Percentiles rank a stretch among this genome's conserved stretches.
phyloP scores from a whole-genome alignment of 2,888 invertebrate genomes.

The Lymantria monacha region DNA sequence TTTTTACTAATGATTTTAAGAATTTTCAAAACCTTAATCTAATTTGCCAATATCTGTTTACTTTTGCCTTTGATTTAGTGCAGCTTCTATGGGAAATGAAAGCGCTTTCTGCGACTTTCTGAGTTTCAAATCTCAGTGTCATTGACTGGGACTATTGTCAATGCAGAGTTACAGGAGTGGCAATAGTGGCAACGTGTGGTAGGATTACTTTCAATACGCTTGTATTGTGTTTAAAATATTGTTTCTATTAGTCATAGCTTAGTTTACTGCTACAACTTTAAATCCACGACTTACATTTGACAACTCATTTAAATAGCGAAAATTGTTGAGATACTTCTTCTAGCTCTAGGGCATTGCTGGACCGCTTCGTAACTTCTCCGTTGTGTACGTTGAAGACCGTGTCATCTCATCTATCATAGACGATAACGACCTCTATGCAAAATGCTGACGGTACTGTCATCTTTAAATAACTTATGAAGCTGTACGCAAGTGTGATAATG shows the following conservation, averaged over 20 bases:
- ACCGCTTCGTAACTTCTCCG: slow-evolving; percentile 43
- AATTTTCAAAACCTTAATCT: no score
- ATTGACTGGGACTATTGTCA: no score
- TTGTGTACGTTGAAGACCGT: slow-evolving; percentile 49
- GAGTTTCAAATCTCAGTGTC: no score
- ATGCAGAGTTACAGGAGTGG: no score
- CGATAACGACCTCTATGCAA: slow-evolving; percentile 73
- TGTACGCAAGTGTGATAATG: slow-evolving; percentile 25
- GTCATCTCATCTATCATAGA: slow-evolving; percentile 68
- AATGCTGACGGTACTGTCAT: slow-evolving; percentile 60
- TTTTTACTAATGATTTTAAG: no score
- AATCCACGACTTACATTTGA: slow-evolving; percentile 40
- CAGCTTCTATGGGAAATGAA: no score
- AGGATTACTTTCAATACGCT: no score
- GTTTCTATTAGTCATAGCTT: not conserved
- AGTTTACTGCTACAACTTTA: not conserved
- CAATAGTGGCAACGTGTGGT: no score
- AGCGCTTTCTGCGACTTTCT: no score
- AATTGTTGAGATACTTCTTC: slow-evolving; percentile 43
- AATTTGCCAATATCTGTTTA: no score
- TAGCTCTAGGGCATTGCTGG: slow-evolving; percentile 41
- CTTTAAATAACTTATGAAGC: slow-evolving; percentile 39
- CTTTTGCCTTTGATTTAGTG: no score
- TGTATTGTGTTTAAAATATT: no score
- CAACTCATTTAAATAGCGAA: slow-evolving; percentile 69